Conservation (phyloP, 2,113 vertebrate species). For the Periophthalmus modestus region DNA sequence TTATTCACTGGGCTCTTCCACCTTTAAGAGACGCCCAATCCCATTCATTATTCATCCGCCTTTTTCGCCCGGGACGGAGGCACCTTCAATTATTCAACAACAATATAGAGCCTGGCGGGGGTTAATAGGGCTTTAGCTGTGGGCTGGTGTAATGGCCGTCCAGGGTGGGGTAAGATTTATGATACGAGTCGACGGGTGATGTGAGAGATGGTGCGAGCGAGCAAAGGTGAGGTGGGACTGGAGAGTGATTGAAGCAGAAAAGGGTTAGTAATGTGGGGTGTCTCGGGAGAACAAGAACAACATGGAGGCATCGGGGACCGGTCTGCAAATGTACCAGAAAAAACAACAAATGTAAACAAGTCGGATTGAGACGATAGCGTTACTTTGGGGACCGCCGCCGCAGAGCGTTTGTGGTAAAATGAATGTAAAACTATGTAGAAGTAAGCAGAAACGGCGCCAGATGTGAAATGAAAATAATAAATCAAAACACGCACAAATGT, state of each 20-base stretch:
- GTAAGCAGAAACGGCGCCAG: not conserved
- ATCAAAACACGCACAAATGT: not conserved
- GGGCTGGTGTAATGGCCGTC: constrained; percentile 54
- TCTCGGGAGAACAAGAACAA: constrained; percentile 25
- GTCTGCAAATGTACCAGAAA: constrained; percentile 20
- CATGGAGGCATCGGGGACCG: constrained; percentile 1
- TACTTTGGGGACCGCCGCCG: not conserved
- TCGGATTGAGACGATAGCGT: constrained; percentile 8
- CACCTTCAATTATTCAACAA: constrained; percentile 78
- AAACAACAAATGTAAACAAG: constrained; percentile 20
- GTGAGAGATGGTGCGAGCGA: constrained; percentile 55
- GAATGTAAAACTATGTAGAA: not conserved
- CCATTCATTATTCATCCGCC: constrained; percentile 74
- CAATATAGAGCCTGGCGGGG: constrained; percentile 74
- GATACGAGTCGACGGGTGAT: constrained; percentile 56
- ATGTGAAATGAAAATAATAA: not conserved
- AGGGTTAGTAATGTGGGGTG: constrained; percentile 37
- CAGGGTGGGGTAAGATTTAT: constrained; percentile 64
- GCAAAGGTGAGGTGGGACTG: constrained; percentile 52
- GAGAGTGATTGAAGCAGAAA: constrained; percentile 35
- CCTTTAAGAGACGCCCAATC: constrained; percentile 68
- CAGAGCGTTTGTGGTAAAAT: not conserved
- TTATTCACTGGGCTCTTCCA: constrained; percentile 74
- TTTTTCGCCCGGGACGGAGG: constrained; percentile 68
- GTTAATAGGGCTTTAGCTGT: constrained; percentile 77